Evolutionary conservation across 2,113 vertebrate genomes (phyloP).

Genomic region (Xenopus tropicalis): DNA sequence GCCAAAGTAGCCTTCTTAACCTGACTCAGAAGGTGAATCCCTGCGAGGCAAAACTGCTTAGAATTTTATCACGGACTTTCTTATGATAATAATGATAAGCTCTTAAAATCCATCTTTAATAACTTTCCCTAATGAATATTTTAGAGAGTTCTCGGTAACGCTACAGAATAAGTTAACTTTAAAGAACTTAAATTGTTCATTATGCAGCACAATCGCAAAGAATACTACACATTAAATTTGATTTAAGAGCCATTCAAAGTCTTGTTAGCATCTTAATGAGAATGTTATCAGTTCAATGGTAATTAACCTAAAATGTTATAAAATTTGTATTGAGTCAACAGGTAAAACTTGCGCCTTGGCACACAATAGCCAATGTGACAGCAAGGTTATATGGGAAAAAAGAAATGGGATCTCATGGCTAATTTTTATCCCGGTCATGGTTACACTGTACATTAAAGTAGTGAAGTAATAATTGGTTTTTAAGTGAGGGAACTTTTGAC

Average conservation of each 20-base stretch:
- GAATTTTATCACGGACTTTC: constrained; percentile 26
- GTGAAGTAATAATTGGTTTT: neutral
- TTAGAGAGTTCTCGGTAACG: constrained; percentile 34
- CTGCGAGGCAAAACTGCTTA: constrained; percentile 32
- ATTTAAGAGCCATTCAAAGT: constrained; percentile 41
- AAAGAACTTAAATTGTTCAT: constrained; percentile 45
- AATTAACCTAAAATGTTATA: constrained; percentile 42
- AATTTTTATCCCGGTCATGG: neutral
- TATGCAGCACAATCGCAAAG: constrained; percentile 40
- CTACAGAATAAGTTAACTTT: constrained; percentile 44
- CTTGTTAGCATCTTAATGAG: constrained; percentile 44
- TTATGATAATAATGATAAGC: constrained; percentile 41
- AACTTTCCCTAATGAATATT: constrained; percentile 43
- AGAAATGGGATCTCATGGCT: neutral
- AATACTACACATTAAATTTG: constrained; percentile 42
- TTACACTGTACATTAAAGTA: neutral
- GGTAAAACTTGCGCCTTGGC: constrained; percentile 22
- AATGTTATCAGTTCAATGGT: constrained; percentile 35
- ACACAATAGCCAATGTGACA: constrained; percentile 37
- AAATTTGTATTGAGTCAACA: constrained; percentile 44
- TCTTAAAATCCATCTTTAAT: constrained; percentile 43
- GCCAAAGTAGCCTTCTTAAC: constrained; percentile 22
- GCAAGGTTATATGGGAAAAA: constrained; percentile 24
- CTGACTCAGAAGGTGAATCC: constrained; percentile 23
- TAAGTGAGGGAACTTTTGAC: too few relatives aligned